A percentile compares a stretch with the other conserved stretches of the same genome.
phyloP scores from a whole-genome alignment of 2,888 invertebrate genomes.

The Elegia similella region DNA sequence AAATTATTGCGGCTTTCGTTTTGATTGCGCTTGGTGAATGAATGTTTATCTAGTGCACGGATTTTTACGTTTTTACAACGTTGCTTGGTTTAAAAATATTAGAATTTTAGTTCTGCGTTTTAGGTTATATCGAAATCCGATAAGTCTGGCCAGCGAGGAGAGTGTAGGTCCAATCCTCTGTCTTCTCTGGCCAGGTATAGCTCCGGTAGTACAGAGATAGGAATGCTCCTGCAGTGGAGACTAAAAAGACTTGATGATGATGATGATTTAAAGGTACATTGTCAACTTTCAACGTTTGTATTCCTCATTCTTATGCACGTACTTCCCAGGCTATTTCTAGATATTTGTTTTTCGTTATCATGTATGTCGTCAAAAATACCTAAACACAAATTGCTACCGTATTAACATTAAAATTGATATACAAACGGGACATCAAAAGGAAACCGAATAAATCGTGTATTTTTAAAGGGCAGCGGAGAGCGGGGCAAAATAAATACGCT shows the following conservation, averaged over 20 bases:
- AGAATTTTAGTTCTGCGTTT: too few species aligned
- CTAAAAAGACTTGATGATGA: too few species aligned
- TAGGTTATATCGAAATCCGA: too few species aligned
- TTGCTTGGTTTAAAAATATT: not conserved
- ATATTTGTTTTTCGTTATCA: not conserved
- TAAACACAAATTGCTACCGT: not conserved
- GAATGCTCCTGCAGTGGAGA: too few species aligned
- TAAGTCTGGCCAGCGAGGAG: too few species aligned
- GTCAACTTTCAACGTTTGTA: too few species aligned
- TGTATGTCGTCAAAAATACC: not conserved
- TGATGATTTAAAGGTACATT: too few species aligned
- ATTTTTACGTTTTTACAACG: not conserved
- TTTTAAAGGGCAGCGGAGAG: not conserved
- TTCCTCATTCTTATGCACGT: too few species aligned
- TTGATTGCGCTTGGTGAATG: not conserved
- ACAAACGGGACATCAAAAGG: slow-evolving; percentile 4
- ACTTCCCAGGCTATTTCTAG: too few species aligned
- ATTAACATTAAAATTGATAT: not conserved
- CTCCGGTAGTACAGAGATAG: too few species aligned
- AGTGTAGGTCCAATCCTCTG: too few species aligned
- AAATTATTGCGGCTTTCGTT: slow-evolving; percentile 8
- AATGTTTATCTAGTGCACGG: not conserved
- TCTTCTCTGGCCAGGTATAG: too few species aligned
- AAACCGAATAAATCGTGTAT: not conserved
- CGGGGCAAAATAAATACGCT: not conserved